Conservation (phyloP, 2,113 vertebrate species). For the Bettongia penicillata region DNA sequence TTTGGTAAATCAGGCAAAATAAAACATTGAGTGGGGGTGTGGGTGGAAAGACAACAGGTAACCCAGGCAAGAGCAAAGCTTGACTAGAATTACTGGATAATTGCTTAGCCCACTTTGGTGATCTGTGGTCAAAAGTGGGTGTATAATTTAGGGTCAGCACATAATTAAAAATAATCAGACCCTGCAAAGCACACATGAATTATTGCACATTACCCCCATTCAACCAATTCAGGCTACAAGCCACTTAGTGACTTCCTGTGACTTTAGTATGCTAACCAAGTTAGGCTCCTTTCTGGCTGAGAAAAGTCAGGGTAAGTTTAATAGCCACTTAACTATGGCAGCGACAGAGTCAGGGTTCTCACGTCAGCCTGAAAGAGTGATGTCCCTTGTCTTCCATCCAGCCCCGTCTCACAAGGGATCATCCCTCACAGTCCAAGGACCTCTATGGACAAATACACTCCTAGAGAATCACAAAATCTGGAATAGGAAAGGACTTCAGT, state of each 20-base stretch:
- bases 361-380: not conserved
- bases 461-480: not conserved
- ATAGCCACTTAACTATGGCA: not conserved
- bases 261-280: not conserved
- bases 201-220: not conserved
- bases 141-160: not conserved
- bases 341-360: not conserved
- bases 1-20: not conserved
- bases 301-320: not conserved
- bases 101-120: not conserved
- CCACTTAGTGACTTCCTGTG: not conserved
- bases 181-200: not conserved
- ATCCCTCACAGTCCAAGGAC: not conserved
- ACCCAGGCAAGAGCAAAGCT: not conserved
- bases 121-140: not conserved
- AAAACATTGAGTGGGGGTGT: not conserved
- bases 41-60: not conserved
- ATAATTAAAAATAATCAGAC: not conserved
- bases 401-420: not conserved
- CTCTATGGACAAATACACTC: not conserved
- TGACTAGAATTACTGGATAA: not conserved
- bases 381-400: not conserved
- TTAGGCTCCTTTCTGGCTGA: not conserved
- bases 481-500: not conserved
- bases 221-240: not conserved